Base-by-base conservation (phyloP, 1,140 invertebrate species). In the Pissodes strobi region DNA sequence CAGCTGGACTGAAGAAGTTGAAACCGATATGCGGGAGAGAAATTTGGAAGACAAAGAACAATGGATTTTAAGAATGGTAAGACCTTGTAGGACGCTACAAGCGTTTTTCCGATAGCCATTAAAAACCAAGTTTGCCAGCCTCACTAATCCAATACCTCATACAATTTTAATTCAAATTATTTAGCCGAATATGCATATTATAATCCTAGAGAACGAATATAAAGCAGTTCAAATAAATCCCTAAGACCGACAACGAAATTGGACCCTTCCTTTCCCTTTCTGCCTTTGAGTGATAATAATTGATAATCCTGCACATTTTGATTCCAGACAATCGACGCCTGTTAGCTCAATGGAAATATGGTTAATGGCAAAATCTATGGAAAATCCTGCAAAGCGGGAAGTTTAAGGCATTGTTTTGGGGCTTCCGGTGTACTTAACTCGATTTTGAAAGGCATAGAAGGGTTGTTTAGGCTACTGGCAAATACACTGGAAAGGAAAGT, bases 391-490 rank as follows among this genome's bases (percentile, higher is more conserved):
- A 45, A 57, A 43, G 41, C 39, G 55, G 55, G 41, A 57, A 57
- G 55, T 57, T 57, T 57, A 27, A 43, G 41, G 55, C 55, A 57
- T 57, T 57, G 55, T 57, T 57, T 57, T 43, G 22, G 41, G 41
- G 55, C 55, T 57, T 57, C 55, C 55, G 55, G 39, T 46, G 55
- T 46, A 45, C 55, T 57, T 57, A 57, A 57, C 41, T 57, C 41
- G 55, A 45, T 46, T 46, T 57, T 27, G 41, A 57, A 45, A 43
- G 55, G 55, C 55, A 27, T 17, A 18, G 52, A 56, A 56, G 52
- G 52, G 52, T 34, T 57, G 41, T 57, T 57, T 57, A n/a, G 39
- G 23, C 23, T 43, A 57, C 25, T 46, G 39, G 41, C 55, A 45
- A 57, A 43, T 57, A 27, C 27, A 1, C 55, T 30, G 19, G 22